Conservation (phyloP, 1,140 invertebrate species). For the Nasonia giraulti region DNA sequence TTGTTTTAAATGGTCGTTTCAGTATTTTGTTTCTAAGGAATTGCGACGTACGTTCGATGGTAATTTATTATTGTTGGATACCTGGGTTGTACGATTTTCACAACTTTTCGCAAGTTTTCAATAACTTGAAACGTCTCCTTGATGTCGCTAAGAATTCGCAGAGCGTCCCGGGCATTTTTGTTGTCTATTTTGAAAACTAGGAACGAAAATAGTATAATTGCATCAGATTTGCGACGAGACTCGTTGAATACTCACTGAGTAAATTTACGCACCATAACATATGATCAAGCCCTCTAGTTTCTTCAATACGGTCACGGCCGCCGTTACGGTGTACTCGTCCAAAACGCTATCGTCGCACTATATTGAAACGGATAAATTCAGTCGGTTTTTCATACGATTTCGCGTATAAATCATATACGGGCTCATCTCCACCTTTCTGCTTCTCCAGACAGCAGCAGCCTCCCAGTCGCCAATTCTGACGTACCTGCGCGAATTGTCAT, state of each 20-base stretch:
- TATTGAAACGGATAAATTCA: neutral
- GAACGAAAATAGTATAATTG: constrained; percentile 29
- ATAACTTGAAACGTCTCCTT: constrained; percentile 59
- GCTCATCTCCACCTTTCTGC: constrained; percentile 49
- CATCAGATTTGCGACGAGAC: neutral
- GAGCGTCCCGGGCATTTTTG: constrained; percentile 57
- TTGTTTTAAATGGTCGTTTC: neutral
- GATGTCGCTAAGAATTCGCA: constrained; percentile 57
- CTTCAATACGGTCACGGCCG: constrained; percentile 63
- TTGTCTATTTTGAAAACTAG: constrained; percentile 64
- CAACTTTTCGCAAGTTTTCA: constrained; percentile 58
- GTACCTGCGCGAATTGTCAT: constrained; percentile 57
- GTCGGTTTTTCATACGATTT: too few relatives aligned
- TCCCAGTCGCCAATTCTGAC: constrained; percentile 68
- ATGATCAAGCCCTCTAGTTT: constrained; percentile 67
- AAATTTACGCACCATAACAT: constrained; percentile 61
- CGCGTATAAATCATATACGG: neutral
- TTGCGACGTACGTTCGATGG: too few relatives aligned
- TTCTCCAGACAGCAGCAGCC: constrained; percentile 61
- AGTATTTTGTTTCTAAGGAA: too few relatives aligned
- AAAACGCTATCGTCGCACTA: constrained; percentile 27
- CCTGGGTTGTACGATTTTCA: constrained; percentile 64
- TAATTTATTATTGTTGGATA: constrained; percentile 42
- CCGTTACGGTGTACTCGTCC: constrained; percentile 61
- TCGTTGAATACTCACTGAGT: neutral